phyloP scores from a whole-genome alignment of 2,797 vertebrate genomes.

The Hypotaenidia okinawae region DNA sequence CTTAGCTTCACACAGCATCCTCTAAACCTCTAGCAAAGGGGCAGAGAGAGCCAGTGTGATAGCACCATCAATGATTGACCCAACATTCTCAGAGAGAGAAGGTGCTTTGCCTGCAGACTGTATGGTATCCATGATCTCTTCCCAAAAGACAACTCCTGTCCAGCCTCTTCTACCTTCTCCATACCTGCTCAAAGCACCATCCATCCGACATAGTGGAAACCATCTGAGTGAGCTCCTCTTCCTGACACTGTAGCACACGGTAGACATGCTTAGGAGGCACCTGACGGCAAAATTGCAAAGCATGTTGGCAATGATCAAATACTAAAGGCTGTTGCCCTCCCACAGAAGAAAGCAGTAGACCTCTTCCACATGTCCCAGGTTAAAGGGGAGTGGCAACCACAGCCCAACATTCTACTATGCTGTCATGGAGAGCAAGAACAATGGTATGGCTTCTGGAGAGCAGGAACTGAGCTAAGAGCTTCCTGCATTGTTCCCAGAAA shows the following conservation, averaged over 20 bases:
- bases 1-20: background rate
- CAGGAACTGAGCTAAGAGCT: background rate
- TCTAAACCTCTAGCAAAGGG: background rate
- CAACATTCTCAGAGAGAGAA: background rate
- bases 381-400: background rate
- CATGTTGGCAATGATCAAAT: background rate
- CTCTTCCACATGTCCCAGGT: background rate
- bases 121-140: background rate
- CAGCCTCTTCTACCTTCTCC: background rate
- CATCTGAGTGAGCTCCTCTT: slow-evolving; percentile 98
- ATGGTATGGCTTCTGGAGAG: background rate
- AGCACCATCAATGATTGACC: background rate
- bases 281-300: slow-evolving; percentile 71
- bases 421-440: background rate
- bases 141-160: background rate
- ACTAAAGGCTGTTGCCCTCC: background rate
- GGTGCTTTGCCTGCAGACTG: background rate
- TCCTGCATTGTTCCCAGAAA: background rate
- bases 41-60: background rate
- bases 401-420: background rate
- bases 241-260: slow-evolving; percentile 87
- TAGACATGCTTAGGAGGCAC: slow-evolving; percentile 87
- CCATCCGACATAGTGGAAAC: slow-evolving; percentile 99
- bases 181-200: slow-evolving; percentile 80
- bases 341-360: background rate